phyloP scores from a whole-genome alignment of 2,888 invertebrate species.

The Andrena chrysosceles region DNA sequence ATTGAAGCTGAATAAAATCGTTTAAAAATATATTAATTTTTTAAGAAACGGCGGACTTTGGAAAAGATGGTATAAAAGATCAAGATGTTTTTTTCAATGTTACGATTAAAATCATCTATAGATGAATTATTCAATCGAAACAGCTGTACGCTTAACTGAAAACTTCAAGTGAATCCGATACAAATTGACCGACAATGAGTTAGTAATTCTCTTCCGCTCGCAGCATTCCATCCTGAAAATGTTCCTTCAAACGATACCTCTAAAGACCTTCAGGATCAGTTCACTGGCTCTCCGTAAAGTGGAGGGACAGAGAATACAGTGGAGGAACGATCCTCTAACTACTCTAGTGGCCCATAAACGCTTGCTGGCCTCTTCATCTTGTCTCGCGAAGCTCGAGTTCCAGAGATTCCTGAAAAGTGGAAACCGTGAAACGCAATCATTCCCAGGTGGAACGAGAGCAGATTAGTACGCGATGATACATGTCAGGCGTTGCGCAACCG shows the following conservation, averaged over 20 bases:
- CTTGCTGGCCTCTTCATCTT: slow-evolving; percentile 1
- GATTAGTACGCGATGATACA: background rate
- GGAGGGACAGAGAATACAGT: background rate
- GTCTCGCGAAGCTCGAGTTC: slow-evolving; percentile 47
- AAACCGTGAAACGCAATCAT: slow-evolving; percentile 63
- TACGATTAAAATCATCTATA: too few relatives aligned
- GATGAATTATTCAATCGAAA: too few relatives aligned
- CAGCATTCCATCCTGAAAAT: slow-evolving; percentile 18
- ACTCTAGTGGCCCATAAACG: slow-evolving; percentile 61
- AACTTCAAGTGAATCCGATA: background rate
- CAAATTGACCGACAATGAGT: background rate
- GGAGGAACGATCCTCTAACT: slow-evolving; percentile 33
- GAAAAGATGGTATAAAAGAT: too few relatives aligned
- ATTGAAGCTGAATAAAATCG: too few relatives aligned
- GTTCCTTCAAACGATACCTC: slow-evolving; percentile 34
- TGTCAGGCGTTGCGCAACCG: background rate
- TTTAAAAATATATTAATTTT: too few relatives aligned
- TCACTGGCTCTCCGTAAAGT: slow-evolving; percentile 15
- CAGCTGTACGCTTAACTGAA: too few relatives aligned
- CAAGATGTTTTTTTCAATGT: too few relatives aligned
- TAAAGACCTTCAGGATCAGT: slow-evolving; percentile 17
- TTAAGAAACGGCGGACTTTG: too few relatives aligned
- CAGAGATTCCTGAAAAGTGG: slow-evolving; percentile 60
- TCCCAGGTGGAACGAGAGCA: slow-evolving; percentile 13
- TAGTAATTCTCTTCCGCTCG: background rate